Evolutionary conservation across 2,797 vertebrate genomes (phyloP).

Genomic region (Microctenopoma stevenorrisi): DNA sequence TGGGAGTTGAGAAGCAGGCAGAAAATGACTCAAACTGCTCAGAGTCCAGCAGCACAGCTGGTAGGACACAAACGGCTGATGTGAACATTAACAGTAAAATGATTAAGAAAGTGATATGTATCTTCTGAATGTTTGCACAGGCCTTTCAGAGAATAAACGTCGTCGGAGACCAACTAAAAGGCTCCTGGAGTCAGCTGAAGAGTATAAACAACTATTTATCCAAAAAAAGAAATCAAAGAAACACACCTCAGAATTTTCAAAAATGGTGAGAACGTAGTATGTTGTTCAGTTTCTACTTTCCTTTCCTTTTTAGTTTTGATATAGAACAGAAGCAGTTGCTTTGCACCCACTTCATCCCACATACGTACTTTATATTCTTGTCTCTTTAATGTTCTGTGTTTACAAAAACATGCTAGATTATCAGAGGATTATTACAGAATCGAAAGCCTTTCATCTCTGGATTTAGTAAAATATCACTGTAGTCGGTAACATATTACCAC

Average conservation of each 20-base stretch:
- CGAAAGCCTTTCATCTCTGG: too few species aligned
- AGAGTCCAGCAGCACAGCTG: conserved; percentile 50
- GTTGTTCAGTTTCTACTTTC: too few species aligned
- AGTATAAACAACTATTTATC: conserved; percentile 92
- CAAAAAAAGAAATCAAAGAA: conserved; percentile 92
- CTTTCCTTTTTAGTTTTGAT: not conserved
- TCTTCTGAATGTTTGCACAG: conserved; percentile 51
- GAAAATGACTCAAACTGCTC: conserved; percentile 48
- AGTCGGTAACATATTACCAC: not conserved
- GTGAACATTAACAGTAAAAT: not conserved
- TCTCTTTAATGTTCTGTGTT: not conserved
- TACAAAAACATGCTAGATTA: too few species aligned
- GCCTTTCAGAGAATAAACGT: conserved; percentile 90
- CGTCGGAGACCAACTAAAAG: conserved; percentile 95
- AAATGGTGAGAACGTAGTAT: conserved; percentile 62
- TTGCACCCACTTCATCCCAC: not conserved
- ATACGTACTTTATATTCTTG: not conserved
- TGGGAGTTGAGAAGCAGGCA: conserved; percentile 46
- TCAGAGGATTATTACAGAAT: too few species aligned
- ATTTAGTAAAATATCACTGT: not conserved
- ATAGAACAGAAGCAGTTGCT: not conserved
- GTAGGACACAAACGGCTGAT: conserved; percentile 58
- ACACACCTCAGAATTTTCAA: conserved; percentile 75
- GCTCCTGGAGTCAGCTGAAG: conserved; percentile 91
- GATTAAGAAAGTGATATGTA: not conserved